phyloP scores from a whole-genome alignment of 1,140 invertebrate genomes.

The Eciton burchellii region DNA sequence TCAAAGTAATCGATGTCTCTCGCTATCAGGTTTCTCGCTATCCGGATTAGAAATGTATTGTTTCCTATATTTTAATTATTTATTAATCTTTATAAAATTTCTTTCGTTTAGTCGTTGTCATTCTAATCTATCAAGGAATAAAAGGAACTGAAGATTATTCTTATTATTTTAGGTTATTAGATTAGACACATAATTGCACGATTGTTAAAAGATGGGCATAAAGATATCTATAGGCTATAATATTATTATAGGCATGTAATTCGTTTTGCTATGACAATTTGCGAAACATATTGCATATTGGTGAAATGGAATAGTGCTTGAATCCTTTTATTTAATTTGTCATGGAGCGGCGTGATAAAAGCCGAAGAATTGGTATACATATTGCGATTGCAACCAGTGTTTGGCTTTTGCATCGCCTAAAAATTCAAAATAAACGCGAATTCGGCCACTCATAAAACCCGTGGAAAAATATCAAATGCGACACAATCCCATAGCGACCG shows the following conservation, averaged over 20 bases:
- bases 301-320: slow-evolving; percentile 27
- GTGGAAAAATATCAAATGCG: slow-evolving; percentile 51
- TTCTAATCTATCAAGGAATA: background rate
- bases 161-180: too few relatives aligned
- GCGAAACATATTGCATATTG: slow-evolving; percentile 22
- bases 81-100: slow-evolving; percentile 7
- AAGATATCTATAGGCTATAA: background rate
- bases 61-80: background rate
- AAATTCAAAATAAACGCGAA: slow-evolving; percentile 55
- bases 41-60: background rate
- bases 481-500: slow-evolving; percentile 8
- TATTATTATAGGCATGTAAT: slow-evolving; percentile 19
- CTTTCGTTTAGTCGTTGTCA: background rate
- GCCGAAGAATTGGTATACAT: slow-evolving; percentile 22
- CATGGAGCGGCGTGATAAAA: slow-evolving; percentile 35
- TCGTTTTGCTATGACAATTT: slow-evolving; percentile 25
- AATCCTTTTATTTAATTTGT: slow-evolving; percentile 44
- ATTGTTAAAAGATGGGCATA: background rate
- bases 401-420: slow-evolving; percentile 46
- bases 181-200: background rate
- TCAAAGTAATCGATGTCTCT: slow-evolving; percentile 11
- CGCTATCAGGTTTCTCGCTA: slow-evolving; percentile 31
- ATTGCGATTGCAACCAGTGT: slow-evolving; percentile 31
- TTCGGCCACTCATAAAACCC: slow-evolving; percentile 38
- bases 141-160: background rate